These are phyloP conservation scores for Nemapogon koenigi DNA, from an alignment of 2,888 invertebrate species.

Conservation along the genomic window DNA sequence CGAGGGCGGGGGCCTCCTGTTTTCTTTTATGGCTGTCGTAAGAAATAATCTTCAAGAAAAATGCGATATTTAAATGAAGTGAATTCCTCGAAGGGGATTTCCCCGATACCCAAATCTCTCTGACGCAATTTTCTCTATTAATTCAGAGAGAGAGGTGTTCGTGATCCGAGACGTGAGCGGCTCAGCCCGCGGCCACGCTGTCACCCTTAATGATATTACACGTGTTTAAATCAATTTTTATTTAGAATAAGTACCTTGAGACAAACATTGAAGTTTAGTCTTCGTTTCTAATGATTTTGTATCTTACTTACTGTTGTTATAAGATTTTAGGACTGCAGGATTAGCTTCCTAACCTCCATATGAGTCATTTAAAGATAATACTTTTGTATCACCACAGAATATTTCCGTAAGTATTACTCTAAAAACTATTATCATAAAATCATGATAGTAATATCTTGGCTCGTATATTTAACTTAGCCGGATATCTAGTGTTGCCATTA, in stretches of 20 bases:
- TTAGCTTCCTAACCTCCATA: no score
- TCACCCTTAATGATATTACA: slow-evolving; percentile 7
- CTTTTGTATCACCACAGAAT: no score
- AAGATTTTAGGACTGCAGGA: no score
- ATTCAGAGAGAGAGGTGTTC: slow-evolving; percentile 31
- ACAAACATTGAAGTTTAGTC: no score
- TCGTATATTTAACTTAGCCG: neutral
- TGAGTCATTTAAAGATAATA: no score
- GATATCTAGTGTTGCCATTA: no score
- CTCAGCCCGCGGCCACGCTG: neutral
- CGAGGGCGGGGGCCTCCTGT: slow-evolving; percentile 55
- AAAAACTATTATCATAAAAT: no score
- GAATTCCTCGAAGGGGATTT: slow-evolving; percentile 51
- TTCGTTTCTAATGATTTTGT: no score
- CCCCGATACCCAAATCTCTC: slow-evolving; percentile 45
- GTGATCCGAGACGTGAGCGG: slow-evolving; percentile 20
- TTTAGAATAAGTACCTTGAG: neutral
- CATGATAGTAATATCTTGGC: no score
- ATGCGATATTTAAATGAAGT: slow-evolving; percentile 65
- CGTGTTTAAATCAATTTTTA: slow-evolving; percentile 6
- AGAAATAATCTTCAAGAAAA: slow-evolving; percentile 65
- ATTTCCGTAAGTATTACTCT: no score
- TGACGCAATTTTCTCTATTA: slow-evolving; percentile 50
- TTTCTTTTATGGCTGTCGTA: slow-evolving; percentile 65
- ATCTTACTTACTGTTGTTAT: no score